phyloP scores from a whole-genome alignment of 1,140 invertebrate species.

The Aphaenogaster floridana region DNA sequence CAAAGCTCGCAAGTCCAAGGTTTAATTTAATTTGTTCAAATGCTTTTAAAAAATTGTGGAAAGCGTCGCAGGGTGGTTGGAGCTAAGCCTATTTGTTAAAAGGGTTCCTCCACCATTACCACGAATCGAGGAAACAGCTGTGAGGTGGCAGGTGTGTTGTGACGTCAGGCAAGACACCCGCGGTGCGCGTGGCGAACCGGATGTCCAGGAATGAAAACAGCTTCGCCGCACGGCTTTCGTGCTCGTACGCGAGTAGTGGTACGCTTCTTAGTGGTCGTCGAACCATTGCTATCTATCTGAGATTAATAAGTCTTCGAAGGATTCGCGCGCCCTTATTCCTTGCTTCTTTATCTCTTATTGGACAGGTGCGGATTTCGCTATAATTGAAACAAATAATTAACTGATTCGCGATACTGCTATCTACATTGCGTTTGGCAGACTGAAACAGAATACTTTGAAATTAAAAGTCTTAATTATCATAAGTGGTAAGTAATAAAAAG shows the following conservation, averaged over 20 bases:
- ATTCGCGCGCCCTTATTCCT: background rate
- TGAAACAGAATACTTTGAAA: background rate
- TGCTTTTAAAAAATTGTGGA: slow-evolving; percentile 6
- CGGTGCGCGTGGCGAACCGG: slow-evolving; percentile 81
- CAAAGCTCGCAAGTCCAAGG: background rate
- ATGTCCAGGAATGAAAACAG: slow-evolving; percentile 72
- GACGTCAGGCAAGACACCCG: slow-evolving; percentile 83
- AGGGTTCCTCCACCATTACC: slow-evolving; percentile 60
- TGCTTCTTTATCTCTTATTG: background rate
- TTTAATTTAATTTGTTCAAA: slow-evolving; percentile 20
- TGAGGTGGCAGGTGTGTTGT: slow-evolving; percentile 81
- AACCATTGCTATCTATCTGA: slow-evolving; percentile 4
- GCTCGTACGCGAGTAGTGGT: background rate
- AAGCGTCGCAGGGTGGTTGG: slow-evolving; percentile 6
- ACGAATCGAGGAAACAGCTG: slow-evolving; percentile 81
- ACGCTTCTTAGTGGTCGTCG: slow-evolving; percentile 17
- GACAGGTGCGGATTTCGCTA: background rate
- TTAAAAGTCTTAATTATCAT: background rate
- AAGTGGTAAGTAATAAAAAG: background rate
- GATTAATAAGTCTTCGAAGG: slow-evolving; percentile 27
- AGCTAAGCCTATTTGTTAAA: slow-evolving; percentile 61
- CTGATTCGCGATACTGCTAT: background rate
- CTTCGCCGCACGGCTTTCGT: slow-evolving; percentile 56
- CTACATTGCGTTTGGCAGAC: background rate
- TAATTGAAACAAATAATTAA: background rate